phyloP scores from a whole-genome alignment of 2,797 vertebrate genomes.

The Artibeus lituratus region DNA sequence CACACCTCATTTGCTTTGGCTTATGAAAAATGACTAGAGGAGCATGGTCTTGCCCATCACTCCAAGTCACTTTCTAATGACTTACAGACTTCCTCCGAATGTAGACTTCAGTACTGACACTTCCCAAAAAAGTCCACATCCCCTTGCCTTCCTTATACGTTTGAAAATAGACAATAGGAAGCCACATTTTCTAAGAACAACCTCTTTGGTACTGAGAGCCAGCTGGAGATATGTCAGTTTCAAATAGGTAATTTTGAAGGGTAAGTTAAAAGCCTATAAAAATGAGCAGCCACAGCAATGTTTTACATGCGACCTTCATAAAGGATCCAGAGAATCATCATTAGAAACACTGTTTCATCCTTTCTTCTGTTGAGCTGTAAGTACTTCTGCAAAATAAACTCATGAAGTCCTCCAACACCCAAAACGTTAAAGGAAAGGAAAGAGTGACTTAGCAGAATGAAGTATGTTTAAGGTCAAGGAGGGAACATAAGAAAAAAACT shows the following conservation, averaged over 20 bases:
- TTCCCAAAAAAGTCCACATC: neutral
- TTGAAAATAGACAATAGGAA: neutral
- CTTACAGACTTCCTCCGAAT: neutral
- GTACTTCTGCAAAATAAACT: neutral
- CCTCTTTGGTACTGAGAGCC: neutral
- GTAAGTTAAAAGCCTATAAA: neutral
- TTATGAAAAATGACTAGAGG: neutral
- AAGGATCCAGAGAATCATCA: neutral
- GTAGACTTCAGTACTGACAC: neutral
- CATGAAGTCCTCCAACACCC: neutral
- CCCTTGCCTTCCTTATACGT: neutral
- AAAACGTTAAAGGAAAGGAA: neutral
- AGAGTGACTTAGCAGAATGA: neutral
- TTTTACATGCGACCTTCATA: neutral
- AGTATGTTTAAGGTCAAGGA: neutral
- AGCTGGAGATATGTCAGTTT: neutral
- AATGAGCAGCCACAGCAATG: neutral
- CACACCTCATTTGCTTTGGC: neutral
- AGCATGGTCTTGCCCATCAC: neutral
- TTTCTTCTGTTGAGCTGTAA: neutral
- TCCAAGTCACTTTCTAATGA: neutral
- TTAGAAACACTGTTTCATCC: neutral
- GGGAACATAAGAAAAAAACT: neutral
- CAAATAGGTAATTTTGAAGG: neutral
- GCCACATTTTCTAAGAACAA: slow-evolving; percentile 14